Percentiles rank a stretch among this genome's conserved stretches.
phyloP scores from a whole-genome alignment of 2,797 vertebrate genomes.

The Lacerta bilineata region DNA sequence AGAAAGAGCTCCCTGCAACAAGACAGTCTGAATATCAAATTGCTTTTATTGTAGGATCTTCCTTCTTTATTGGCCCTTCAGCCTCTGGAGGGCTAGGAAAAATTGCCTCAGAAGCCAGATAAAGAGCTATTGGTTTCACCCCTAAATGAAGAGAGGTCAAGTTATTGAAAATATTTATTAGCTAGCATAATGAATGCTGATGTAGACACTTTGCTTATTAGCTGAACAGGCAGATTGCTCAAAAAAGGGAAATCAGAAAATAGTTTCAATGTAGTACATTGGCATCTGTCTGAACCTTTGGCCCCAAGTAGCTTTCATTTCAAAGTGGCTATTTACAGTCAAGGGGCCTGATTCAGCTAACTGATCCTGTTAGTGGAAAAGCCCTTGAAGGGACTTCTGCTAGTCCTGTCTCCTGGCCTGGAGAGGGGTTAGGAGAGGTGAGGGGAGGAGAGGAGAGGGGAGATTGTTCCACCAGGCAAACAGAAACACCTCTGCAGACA shows the following conservation, averaged over 20 bases:
- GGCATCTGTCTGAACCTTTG: neutral
- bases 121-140: neutral
- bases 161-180: constrained; percentile 21
- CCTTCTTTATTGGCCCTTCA: neutral
- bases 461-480: too few relatives aligned
- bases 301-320: neutral
- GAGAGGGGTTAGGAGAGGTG: too few relatives aligned
- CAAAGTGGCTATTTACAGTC: neutral
- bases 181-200: constrained; percentile 24
- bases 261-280: neutral
- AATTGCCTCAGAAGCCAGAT: neutral
- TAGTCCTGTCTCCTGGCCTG: too few relatives aligned
- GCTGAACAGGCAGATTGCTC: neutral
- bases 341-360: too few relatives aligned
- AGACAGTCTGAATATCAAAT: neutral
- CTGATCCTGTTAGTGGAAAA: too few relatives aligned
- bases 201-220: constrained; percentile 21
- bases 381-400: too few relatives aligned
- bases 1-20: neutral
- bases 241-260: too few relatives aligned
- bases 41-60: neutral
- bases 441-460: too few relatives aligned
- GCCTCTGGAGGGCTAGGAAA: neutral
- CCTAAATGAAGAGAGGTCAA: neutral
- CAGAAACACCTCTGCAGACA: too few relatives aligned